These are phyloP conservation scores for Pherbina coryleti DNA, from an alignment of 2,888 invertebrate genomes.

Conservation along the genomic window DNA sequence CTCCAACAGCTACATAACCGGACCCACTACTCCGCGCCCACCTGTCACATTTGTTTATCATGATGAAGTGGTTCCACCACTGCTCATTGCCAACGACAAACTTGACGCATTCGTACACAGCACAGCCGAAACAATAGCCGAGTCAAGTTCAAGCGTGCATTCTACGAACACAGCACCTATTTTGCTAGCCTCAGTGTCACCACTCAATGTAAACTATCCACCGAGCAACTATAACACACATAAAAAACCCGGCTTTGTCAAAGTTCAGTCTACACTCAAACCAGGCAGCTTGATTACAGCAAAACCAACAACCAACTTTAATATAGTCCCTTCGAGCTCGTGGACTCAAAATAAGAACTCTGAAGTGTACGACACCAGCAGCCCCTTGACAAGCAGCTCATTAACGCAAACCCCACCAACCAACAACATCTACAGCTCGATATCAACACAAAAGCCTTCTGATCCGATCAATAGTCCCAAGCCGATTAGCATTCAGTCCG, in stretches of 20 bases:
- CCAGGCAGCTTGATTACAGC: constrained; percentile 79
- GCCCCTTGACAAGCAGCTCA: constrained; percentile 53
- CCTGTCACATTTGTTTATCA: constrained; percentile 58
- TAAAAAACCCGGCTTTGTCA: constrained; percentile 64
- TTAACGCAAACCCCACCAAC: constrained; percentile 49
- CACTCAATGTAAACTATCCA: constrained; percentile 65
- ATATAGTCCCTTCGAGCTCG: constrained; percentile 56
- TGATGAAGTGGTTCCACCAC: constrained; percentile 57
- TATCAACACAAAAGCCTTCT: constrained; percentile 60
- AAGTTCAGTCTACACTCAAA: constrained; percentile 69
- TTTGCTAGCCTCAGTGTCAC: constrained; percentile 58
- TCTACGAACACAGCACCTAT: constrained; percentile 50
- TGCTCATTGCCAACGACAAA: constrained; percentile 63
- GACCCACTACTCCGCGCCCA: constrained; percentile 72
- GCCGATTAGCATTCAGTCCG: constrained; percentile 54
- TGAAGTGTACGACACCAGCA: constrained; percentile 52
- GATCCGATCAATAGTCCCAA: constrained; percentile 47
- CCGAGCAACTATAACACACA: constrained; percentile 52
- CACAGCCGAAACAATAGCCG: constrained; percentile 54
- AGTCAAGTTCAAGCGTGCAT: constrained; percentile 54
- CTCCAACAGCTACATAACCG: constrained; percentile 71
- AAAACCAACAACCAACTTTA: constrained; percentile 72
- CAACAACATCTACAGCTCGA: constrained; percentile 67
- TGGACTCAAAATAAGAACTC: constrained; percentile 51
- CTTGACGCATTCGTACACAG: constrained; percentile 62